Evolutionary conservation across 2,797 vertebrate genomes (phyloP).

Genomic region (Saguinus oedipus): DNA sequence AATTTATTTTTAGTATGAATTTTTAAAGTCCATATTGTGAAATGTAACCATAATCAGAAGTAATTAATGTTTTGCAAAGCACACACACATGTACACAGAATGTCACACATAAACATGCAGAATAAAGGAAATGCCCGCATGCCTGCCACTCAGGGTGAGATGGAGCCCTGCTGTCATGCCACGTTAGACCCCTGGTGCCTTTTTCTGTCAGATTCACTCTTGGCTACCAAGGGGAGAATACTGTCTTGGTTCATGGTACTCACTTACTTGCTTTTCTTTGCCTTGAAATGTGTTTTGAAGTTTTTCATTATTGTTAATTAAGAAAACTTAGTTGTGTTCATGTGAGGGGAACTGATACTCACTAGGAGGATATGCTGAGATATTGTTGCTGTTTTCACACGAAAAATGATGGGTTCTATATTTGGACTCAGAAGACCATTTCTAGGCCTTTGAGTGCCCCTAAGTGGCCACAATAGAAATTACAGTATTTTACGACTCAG

Average conservation of each 20-base stretch:
- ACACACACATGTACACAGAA: neutral
- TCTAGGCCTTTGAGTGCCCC: constrained; percentile 86
- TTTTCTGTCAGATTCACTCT: neutral
- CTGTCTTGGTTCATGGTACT: neutral
- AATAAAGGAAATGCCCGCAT: neutral
- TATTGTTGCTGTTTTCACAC: constrained; percentile 21
- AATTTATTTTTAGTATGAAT: neutral
- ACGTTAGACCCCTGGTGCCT: accelerated
- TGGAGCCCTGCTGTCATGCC: neutral
- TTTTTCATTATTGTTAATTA: neutral
- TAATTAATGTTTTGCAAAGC: neutral
- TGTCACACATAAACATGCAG: too few relatives aligned
- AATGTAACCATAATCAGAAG: neutral
- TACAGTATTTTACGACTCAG: constrained; percentile 64
- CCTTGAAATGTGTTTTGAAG: neutral
- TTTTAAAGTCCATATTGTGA: neutral
- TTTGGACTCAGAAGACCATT: constrained; percentile 53
- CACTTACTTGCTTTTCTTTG: neutral
- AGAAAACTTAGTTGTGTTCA: neutral
- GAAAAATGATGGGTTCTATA: constrained; percentile 35
- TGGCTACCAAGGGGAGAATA: neutral
- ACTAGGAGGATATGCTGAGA: constrained; percentile 43
- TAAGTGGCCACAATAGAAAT: constrained; percentile 83
- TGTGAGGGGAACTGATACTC: neutral
- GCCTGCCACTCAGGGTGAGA: neutral